phyloP scores from a whole-genome alignment of 1,140 invertebrate genomes.

The Penaeus indicus region DNA sequence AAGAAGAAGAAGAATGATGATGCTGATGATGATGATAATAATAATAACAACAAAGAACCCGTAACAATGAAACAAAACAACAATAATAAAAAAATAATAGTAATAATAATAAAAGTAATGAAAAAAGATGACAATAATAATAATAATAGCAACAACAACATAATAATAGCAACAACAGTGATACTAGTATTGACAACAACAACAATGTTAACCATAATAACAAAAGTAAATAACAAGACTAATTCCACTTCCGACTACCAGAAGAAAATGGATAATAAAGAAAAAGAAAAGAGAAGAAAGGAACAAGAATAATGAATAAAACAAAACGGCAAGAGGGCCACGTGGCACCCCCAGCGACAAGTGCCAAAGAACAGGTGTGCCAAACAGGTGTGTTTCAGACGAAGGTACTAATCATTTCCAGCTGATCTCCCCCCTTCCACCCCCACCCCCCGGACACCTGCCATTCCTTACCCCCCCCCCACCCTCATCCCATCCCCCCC shows the following conservation, averaged over 20 bases:
- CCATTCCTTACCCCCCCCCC: too few species aligned
- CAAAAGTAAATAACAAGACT: not conserved
- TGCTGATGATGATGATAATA: not conserved
- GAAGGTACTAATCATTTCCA: too few species aligned
- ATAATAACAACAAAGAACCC: not conserved
- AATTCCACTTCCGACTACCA: not conserved
- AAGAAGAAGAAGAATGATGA: not conserved
- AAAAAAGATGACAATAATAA: not conserved
- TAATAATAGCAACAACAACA: not conserved
- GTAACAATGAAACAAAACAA: not conserved
- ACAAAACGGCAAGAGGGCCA: too few species aligned
- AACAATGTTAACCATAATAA: not conserved
- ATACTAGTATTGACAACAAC: not conserved
- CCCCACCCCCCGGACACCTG: too few species aligned
- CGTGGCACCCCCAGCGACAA: too few species aligned
- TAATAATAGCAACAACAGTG: not conserved
- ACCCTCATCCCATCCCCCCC: too few species aligned
- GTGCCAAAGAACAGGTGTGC: too few species aligned
- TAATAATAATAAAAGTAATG: not conserved
- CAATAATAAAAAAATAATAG: not conserved
- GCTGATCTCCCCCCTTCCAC: too few species aligned
- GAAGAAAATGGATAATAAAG: not conserved
- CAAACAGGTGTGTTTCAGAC: too few species aligned
- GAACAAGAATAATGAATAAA: too few species aligned
- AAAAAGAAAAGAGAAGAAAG: too few species aligned